These are phyloP conservation scores for Diceros bicornis DNA, from an alignment of 2,797 vertebrate genomes.

Conservation along the genomic window DNA sequence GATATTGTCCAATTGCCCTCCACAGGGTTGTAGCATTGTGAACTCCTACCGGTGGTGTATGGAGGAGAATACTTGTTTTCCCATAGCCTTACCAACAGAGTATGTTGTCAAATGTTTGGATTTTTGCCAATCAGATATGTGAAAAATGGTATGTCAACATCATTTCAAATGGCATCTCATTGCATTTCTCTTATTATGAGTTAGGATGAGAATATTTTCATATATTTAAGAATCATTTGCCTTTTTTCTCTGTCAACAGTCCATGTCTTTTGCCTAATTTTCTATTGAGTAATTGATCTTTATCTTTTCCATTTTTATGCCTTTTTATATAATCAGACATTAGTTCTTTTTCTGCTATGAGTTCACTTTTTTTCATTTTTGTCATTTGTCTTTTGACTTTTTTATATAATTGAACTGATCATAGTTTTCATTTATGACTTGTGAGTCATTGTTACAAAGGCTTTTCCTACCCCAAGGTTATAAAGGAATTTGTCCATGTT, in stretches of 20 bases:
- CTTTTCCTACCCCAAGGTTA: background rate
- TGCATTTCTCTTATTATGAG: conserved; percentile 2
- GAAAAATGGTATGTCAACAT: background rate
- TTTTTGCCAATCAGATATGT: conserved; percentile 38
- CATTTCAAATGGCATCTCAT: conserved; percentile 32
- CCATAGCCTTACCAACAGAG: background rate
- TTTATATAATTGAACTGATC: conserved; percentile 5
- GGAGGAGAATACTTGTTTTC: background rate
- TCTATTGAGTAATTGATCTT: conserved; percentile 49
- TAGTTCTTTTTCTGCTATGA: conserved; percentile 19
- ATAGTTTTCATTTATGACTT: conserved; percentile 34
- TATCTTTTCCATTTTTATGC: conserved; percentile 29
- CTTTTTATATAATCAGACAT: background rate
- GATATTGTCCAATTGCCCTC: conserved; percentile 41
- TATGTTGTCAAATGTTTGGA: conserved; percentile 23
- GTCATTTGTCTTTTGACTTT: conserved; percentile 49
- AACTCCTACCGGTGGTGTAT: background rate
- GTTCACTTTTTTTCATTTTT: background rate
- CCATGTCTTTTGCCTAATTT: conserved; percentile 48
- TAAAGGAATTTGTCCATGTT: background rate
- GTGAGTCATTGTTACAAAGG: conserved; percentile 25
- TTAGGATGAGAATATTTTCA: conserved; percentile 50
- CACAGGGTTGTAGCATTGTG: background rate
- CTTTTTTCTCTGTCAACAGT: background rate
- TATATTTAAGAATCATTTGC: conserved; percentile 34